A percentile compares a stretch with the other conserved stretches of the same genome.
These are phyloP conservation scores for Spicauda simplicius DNA, from an alignment of 2,888 invertebrate genomes.

Conservation along the genomic window DNA sequence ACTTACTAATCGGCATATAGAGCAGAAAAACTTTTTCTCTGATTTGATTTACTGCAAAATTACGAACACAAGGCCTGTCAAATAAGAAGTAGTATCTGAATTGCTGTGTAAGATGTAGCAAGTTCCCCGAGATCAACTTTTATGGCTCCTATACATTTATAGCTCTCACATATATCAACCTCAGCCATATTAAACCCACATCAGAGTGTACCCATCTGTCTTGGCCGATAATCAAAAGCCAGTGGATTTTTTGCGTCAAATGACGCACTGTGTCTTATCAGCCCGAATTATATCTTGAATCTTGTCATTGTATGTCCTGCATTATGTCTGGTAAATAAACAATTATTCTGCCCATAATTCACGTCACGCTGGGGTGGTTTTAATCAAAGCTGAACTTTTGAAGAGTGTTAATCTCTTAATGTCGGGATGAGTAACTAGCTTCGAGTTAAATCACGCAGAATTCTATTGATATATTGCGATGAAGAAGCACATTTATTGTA, in stretches of 20 bases:
- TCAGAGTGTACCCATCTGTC: constrained; percentile 18
- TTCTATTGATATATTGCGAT: neutral
- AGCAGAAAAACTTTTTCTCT: neutral
- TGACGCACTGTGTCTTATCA: constrained; percentile 6
- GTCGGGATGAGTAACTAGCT: constrained; percentile 54
- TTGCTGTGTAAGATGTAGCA: constrained; percentile 7
- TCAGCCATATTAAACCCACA: constrained; percentile 17
- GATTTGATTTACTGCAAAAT: too few relatives aligned
- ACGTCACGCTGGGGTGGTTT: constrained; percentile 61
- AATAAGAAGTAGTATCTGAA: constrained; percentile 12
- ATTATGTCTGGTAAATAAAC: constrained; percentile 38
- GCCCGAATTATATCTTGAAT: constrained; percentile 3
- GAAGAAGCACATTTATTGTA: neutral
- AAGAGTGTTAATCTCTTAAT: constrained; percentile 64
- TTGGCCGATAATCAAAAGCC: constrained; percentile 24
- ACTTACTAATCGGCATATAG: neutral
- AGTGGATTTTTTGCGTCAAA: constrained; percentile 12
- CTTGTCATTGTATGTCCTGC: constrained; percentile 11
- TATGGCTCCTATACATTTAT: constrained; percentile 32
- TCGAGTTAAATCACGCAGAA: neutral
- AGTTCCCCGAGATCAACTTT: constrained; percentile 24
- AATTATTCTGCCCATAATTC: constrained; percentile 56
- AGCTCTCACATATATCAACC: constrained; percentile 21
- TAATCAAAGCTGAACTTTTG: constrained; percentile 64
- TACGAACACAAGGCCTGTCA: neutral